A percentile compares a stretch with the other conserved stretches of the same genome.
Conservation (phyloP, 1,140 invertebrate species). For the Drosophila obscura region DNA sequence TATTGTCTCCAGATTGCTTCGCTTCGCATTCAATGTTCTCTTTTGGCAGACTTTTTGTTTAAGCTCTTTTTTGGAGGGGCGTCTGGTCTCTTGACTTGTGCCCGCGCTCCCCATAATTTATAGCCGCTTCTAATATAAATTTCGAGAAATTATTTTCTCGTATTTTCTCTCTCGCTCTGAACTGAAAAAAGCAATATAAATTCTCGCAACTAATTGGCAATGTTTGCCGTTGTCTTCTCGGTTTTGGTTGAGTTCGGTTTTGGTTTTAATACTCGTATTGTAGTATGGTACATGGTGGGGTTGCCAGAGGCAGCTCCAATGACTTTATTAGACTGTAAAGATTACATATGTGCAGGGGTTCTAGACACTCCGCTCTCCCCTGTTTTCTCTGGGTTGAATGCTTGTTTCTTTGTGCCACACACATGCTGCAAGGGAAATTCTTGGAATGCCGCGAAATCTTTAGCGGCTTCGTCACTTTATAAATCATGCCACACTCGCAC, state of each 20-base stretch:
- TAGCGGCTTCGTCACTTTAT: slow-evolving; percentile 70
- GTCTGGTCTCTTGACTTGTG: slow-evolving; percentile 22
- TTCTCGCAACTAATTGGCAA: slow-evolving; percentile 77
- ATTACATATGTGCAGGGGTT: slow-evolving; percentile 27
- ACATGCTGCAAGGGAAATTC: slow-evolving; percentile 57
- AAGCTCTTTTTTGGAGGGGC: slow-evolving; percentile 1
- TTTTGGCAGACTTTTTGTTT: slow-evolving; percentile 29
- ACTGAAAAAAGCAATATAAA: slow-evolving; percentile 76
- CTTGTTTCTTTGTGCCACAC: slow-evolving; percentile 38
- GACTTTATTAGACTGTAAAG: slow-evolving; percentile 67
- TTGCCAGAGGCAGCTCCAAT: slow-evolving; percentile 37
- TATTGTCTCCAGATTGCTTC: slow-evolving; percentile 62
- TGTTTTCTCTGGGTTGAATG: slow-evolving; percentile 1
- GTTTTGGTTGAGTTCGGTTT: slow-evolving; percentile 15
- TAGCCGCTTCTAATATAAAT: slow-evolving; percentile 74
- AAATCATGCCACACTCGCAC: slow-evolving; percentile 56
- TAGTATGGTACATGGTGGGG: slow-evolving; percentile 14
- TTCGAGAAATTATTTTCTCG: slow-evolving; percentile 65
- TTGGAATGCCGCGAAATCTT: slow-evolving; percentile 67
- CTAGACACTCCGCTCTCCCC: neutral
- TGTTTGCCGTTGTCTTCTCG: slow-evolving; percentile 27
- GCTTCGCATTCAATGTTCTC: slow-evolving; percentile 1
- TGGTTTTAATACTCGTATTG: slow-evolving; percentile 11
- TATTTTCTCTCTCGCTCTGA: slow-evolving; percentile 13
- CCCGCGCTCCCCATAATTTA: slow-evolving; percentile 60